Evolutionary conservation across 2,888 invertebrate genomes (phyloP), one percentile per base, ranked within the genome.

Genomic region (Sycophila texana): DNA sequence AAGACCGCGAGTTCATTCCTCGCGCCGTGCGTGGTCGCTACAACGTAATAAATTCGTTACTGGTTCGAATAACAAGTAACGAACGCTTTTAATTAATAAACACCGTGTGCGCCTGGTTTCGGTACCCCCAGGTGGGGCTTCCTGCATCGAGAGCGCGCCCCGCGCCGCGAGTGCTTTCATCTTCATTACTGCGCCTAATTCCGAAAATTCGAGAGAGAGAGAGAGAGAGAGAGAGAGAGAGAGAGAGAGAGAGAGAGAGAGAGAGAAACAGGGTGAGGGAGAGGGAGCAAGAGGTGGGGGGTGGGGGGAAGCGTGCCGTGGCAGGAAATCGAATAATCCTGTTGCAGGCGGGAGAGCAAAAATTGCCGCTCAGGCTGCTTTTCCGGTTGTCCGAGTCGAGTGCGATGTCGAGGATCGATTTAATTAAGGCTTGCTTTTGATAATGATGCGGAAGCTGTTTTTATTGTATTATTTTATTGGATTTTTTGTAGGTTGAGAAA

Each of bases 11-110:
- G 30, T 49, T 66, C 51, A 66, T 49, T 66, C 22, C 20, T 1
- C 13, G 30, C 49, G 49, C 12, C 22, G 20, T 5, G 49, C 18
- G n/a, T 20, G 51, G 13, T 2, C 58, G 26, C 22, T 14, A 22
- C 63, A 13, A 16, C 39, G 39, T 53, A 65, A 65, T 73, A 73
- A 73, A 73, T 73, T 65, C 10, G 73, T 73, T 73, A 73, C 55
- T 16, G 55, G 63, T 20, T 3, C 55, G 55, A 73, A 63, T 63
- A 55, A 73, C 73, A 39, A 73, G 73, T 53, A 30, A 53, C 53
- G 51, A 51, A 73, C 70, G 73, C 26, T 51, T 63, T 39, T 73
- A 73, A 73, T 73, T 63, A 73, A 53, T 73, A 73, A 73, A 73
- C 49, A 22, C 22, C n/a, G 14, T 4, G 61, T 26, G 49, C 47